These are phyloP conservation scores for Anoncus sp. DNA, from an alignment of 2,888 invertebrate species.

Conservation along the genomic window DNA sequence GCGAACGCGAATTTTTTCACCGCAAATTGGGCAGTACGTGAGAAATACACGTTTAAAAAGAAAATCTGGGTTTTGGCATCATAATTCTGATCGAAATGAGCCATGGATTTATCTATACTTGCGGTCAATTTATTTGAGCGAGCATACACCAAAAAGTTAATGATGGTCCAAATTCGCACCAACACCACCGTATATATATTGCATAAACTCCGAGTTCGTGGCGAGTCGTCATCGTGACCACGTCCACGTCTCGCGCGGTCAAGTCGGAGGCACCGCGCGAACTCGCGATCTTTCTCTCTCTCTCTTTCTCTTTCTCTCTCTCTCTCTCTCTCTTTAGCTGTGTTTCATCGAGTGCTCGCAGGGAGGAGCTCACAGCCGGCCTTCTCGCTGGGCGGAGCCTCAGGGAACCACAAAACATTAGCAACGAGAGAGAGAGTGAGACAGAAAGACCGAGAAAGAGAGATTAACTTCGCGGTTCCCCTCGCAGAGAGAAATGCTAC, in stretches of 20 bases:
- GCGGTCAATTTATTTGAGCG: not conserved
- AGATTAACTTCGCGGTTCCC: slow-evolving; percentile 50
- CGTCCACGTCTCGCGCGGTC: slow-evolving; percentile 43
- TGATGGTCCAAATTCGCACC: not conserved
- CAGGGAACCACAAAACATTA: slow-evolving; percentile 69
- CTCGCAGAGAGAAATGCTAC: slow-evolving; percentile 72
- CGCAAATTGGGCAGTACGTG: too few relatives aligned
- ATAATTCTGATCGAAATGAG: not conserved
- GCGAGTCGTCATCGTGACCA: slow-evolving; percentile 57
- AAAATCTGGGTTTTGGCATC: too few relatives aligned
- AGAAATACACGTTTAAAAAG: too few relatives aligned
- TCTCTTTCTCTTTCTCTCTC: slow-evolving; percentile 35
- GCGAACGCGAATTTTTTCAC: slow-evolving; percentile 30
- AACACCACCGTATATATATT: not conserved
- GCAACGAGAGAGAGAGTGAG: slow-evolving; percentile 54
- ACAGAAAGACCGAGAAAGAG: slow-evolving; percentile 69
- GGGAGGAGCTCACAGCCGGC: slow-evolving; percentile 80
- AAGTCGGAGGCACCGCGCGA: slow-evolving; percentile 33
- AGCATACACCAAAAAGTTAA: too few relatives aligned
- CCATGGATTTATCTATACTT: not conserved
- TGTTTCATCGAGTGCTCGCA: slow-evolving; percentile 68
- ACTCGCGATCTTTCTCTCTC: slow-evolving; percentile 41
- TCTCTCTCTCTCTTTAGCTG: slow-evolving; percentile 23
- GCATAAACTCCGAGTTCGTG: slow-evolving; percentile 25
- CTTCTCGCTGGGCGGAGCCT: slow-evolving; percentile 82